A percentile compares a stretch with the other conserved stretches of the same genome.
Conservation (phyloP, 1,140 invertebrate genomes). For the Lycorma delicatula region DNA sequence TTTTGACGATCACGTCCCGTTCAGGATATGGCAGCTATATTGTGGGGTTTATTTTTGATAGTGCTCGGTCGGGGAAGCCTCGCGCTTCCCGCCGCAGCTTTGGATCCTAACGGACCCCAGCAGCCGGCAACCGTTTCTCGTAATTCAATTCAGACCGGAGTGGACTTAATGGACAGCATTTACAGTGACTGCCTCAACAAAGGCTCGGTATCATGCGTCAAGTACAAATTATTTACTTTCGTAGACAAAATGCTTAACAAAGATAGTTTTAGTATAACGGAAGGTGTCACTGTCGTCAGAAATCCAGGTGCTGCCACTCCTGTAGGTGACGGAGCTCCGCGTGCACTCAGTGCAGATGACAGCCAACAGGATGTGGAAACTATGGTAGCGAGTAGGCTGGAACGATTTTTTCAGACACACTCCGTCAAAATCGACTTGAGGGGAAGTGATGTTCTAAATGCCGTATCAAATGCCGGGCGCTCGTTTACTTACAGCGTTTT, state of each 20-base stretch:
- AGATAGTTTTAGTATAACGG: conserved; percentile 64
- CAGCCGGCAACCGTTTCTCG: conserved; percentile 34
- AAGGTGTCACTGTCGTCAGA: conserved; percentile 72
- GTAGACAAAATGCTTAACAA: conserved; percentile 69
- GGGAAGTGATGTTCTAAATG: conserved; percentile 69
- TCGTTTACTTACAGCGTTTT: conserved; percentile 63
- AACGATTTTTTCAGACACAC: conserved; percentile 65
- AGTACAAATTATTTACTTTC: conserved; percentile 74
- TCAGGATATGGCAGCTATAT: conserved; percentile 23
- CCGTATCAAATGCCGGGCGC: conserved; percentile 64
- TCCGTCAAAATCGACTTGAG: conserved; percentile 75
- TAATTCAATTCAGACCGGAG: conserved; percentile 55
- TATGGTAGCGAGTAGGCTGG: conserved; percentile 53
- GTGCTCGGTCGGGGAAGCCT: conserved; percentile 42
- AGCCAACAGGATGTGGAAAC: conserved; percentile 47
- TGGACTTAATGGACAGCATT: conserved; percentile 64
- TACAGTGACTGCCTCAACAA: conserved; percentile 68
- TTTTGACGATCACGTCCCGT: conserved; percentile 17
- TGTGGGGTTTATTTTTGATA: conserved; percentile 24
- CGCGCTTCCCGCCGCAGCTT: conserved; percentile 48
- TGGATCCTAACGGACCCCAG: not conserved
- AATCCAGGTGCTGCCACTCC: conserved; percentile 46
- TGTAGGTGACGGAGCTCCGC: conserved; percentile 57
- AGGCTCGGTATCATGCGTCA: conserved; percentile 69
- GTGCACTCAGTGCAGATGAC: conserved; percentile 39